phyloP scores from a whole-genome alignment of 2,797 vertebrate genomes.

The Lithobates pipiens region DNA sequence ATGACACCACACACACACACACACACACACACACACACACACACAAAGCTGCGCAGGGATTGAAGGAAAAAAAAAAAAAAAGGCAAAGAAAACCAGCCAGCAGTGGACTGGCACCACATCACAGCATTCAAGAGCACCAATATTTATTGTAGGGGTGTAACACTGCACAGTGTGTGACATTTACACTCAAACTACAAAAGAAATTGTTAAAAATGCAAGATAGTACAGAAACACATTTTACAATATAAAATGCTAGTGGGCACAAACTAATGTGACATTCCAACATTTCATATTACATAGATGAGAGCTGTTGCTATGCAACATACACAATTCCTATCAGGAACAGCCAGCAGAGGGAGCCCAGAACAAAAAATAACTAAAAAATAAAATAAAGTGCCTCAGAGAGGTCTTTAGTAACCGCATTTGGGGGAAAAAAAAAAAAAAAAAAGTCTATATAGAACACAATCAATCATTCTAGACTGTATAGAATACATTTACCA shows the following conservation, averaged over 20 bases:
- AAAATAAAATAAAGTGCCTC: too few relatives aligned
- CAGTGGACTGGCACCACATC: background rate
- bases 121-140: background rate
- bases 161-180: background rate
- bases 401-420: too few relatives aligned
- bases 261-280: background rate
- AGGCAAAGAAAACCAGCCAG: background rate
- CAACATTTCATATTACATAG: background rate
- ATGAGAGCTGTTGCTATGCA: background rate
- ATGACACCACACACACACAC: background rate
- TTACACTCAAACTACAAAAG: too few relatives aligned
- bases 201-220: too few relatives aligned
- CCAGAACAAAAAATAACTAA: too few relatives aligned
- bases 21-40: background rate
- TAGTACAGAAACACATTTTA: background rate
- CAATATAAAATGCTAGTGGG: background rate
- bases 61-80: background rate
- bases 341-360: background rate
- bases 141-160: background rate
- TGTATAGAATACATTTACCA: too few relatives aligned
- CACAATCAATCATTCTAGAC: too few relatives aligned
- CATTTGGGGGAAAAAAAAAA: too few relatives aligned
- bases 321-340: background rate
- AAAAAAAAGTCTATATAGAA: too few relatives aligned
- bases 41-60: constrained; percentile 1